Evolutionary conservation across 2,797 vertebrate species (phyloP), one percentile per base, ranked within the genome.

Genomic region (Crenuchus spilurus): DNA sequence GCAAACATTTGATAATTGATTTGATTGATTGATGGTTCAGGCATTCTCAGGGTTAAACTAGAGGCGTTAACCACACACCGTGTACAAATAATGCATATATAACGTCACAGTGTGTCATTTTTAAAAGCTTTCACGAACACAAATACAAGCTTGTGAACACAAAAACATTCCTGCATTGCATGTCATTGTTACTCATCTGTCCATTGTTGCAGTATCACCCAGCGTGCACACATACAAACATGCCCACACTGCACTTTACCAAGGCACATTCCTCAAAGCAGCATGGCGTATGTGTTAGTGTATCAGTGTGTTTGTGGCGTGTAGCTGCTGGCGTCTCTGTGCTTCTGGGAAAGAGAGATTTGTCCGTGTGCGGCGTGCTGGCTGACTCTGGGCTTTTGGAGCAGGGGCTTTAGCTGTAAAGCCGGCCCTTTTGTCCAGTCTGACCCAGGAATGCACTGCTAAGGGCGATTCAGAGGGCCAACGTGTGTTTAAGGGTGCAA

Each of bases 381-480:
- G 81, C 80, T 88, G 87, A 87, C 81, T 82, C 86, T 84, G 86
- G 87, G 84, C 82, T 88, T 87, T 87, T 79, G 55, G 69, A 76
- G 66, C 11, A n/a, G 77, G 88, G 89, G 89, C 86, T 91, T 92
- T 89, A 87, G 83, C 74, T 20, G 60, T 73, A 90, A 91, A 92
- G 88, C 91, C 87, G 0, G 52, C 79, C 44, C 83, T 76, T 86
- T 93, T 93, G 90, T 91, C 77, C 77, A n/a, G 74, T 75, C 78
- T 72, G 91, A 91, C 89, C 88, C 62, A 30, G 65, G 72, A 81
- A 83, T 78, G 72, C 74, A 78, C 52, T 31, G 28, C 58, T 55
- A 39, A 67, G 62, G 67, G 70, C 76, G 61, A 74, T 73, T 48
- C 60, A 28, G 52, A 76, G 39, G 67, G 70, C 74, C 60, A 70